Percentiles rank a stretch among this genome's conserved stretches.
Conservation (phyloP, 2,113 vertebrate genomes). For the Esox niger region DNA sequence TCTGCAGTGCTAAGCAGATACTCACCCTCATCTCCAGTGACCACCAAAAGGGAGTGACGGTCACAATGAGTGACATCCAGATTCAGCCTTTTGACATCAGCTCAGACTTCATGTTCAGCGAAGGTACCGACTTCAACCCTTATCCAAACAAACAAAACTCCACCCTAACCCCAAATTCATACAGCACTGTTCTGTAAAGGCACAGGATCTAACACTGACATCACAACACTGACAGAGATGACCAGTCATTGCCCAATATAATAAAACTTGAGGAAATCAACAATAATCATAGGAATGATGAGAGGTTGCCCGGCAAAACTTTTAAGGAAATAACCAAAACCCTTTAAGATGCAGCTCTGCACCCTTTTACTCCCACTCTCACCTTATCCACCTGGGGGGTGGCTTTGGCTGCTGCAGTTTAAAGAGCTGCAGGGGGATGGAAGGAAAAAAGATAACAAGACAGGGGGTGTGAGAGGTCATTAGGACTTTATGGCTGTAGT, state of each 20-base stretch:
- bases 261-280: background rate
- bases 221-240: background rate
- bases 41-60: constrained; percentile 86
- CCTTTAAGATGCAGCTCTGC: background rate
- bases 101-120: constrained; percentile 92
- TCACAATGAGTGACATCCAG: constrained; percentile 86
- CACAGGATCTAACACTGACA: background rate
- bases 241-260: background rate
- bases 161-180: background rate
- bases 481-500: constrained; percentile 53
- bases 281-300: constrained; percentile 6
- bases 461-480: constrained; percentile 25
- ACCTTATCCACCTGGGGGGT: background rate
- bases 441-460: background rate
- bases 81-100: constrained; percentile 95
- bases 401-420: constrained; percentile 46
- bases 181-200: background rate
- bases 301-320: constrained; percentile 4
- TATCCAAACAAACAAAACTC: background rate
- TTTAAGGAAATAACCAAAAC: background rate
- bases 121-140: constrained; percentile 74
- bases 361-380: background rate
- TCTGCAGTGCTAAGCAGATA: constrained; percentile 87
- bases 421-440: constrained; percentile 38
- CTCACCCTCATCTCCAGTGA: constrained; percentile 88